These are phyloP conservation scores for Enteromius treurensis DNA, from an alignment of 2,797 vertebrate species.

Conservation along the genomic window DNA sequence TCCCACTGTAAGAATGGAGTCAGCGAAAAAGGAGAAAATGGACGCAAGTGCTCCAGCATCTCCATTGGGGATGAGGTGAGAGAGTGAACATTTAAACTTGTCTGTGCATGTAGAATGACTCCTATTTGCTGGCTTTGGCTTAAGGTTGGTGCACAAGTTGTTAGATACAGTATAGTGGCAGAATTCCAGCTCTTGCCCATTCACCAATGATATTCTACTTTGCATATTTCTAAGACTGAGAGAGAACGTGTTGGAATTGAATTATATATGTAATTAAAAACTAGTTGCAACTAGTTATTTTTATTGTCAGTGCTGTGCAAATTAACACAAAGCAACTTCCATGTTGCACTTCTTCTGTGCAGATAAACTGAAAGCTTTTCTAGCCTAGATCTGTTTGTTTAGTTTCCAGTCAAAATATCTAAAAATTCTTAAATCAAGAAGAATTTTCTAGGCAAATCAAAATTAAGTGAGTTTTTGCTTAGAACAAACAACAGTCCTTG, in stretches of 20 bases:
- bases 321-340: not conserved
- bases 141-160: not conserved
- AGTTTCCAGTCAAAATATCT: no score
- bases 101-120: not conserved
- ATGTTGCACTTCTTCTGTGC: not conserved
- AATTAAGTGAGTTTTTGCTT: no score
- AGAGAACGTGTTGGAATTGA: not conserved
- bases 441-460: no score
- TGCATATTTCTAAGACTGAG: not conserved
- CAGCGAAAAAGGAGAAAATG: constrained; percentile 85
- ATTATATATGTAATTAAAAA: not conserved
- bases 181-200: not conserved
- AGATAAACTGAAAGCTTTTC: not conserved
- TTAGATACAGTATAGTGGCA: not conserved
- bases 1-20: constrained; percentile 94
- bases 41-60: constrained; percentile 93
- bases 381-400: no score
- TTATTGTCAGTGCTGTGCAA: not conserved
- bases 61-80: constrained; percentile 95
- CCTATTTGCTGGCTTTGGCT: not conserved
- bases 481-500: no score
- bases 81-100: not conserved
- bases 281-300: not conserved
- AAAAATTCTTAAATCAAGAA: no score
- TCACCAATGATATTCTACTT: not conserved